These are phyloP conservation scores for Thalassophryne amazonica DNA, from an alignment of 2,797 vertebrate species.

Conservation along the genomic window DNA sequence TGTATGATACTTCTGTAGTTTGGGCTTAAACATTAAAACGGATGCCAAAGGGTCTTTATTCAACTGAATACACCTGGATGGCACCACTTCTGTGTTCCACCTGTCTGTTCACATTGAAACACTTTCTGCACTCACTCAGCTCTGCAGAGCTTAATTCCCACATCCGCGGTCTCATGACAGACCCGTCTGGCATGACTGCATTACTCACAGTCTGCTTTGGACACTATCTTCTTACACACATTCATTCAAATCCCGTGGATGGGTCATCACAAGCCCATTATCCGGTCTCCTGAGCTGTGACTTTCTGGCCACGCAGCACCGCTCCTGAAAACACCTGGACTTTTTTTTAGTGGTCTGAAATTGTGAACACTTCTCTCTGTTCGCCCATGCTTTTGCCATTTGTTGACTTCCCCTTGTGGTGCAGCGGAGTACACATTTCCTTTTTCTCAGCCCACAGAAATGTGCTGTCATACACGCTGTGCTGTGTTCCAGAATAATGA, in stretches of 20 bases:
- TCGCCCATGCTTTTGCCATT: slow-evolving; percentile 1
- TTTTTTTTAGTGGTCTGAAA: slow-evolving; percentile 12
- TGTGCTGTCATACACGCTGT: too few relatives aligned
- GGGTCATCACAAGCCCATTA: slow-evolving; percentile 37
- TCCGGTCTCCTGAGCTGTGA: slow-evolving; percentile 20
- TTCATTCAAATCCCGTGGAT: background rate
- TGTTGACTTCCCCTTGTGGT: slow-evolving; percentile 35
- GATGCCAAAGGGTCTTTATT: too few relatives aligned
- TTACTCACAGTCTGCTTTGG: slow-evolving; percentile 41
- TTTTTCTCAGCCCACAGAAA: background rate
- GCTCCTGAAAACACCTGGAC: slow-evolving; percentile 21
- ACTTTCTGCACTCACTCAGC: slow-evolving; percentile 20
- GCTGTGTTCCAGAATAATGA: too few relatives aligned
- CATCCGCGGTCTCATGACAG: slow-evolving; percentile 68
- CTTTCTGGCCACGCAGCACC: slow-evolving; percentile 5
- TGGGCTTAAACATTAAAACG: too few relatives aligned
- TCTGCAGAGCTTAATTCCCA: slow-evolving; percentile 43
- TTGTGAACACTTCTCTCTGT: background rate
- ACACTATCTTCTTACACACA: background rate
- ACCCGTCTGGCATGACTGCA: slow-evolving; percentile 41
- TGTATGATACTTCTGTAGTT: too few relatives aligned
- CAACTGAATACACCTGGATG: too few relatives aligned
- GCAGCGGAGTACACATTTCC: slow-evolving; percentile 45
- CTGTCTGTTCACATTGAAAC: slow-evolving; percentile 19
- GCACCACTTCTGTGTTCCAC: too few relatives aligned